Evolutionary conservation across 2,797 vertebrate genomes (phyloP), one percentile per base, ranked within the genome.

Genomic region (Enteromius anoplus): DNA sequence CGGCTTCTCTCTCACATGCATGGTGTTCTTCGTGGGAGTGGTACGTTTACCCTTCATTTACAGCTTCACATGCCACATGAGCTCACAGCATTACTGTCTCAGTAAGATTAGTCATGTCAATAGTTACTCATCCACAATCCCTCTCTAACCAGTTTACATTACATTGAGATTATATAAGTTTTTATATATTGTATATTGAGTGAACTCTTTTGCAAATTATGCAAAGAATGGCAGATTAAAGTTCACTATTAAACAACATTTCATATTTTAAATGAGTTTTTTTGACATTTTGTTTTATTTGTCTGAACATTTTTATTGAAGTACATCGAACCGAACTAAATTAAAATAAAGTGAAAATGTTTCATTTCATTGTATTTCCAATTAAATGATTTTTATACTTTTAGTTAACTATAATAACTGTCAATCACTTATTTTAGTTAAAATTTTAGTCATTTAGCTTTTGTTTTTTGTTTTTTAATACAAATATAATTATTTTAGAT

Each of bases 21-120:
- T 99, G 98, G 96, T 99, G 89, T 99, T 99, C 92, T 99, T 99
- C 86, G 89, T 99, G 76, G 92, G 92, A 62, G 97, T 96, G 95
- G 98, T 99, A 88, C 92, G 94, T 93, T 82, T 32, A 14, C 65
- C 26, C 47, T 1, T 32, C 15, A 10, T 77, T 11, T 37, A 5
- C 40, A 62, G 60, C 26, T 64, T 62, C 6, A 15, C 26, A n/a
- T 47, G 75, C 37, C 11, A 17, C 4, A 15, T 40, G 51, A 7
- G 2, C 2, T 17, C 40, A 47, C 4, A 19, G 8, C 14, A 4
- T 17, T 11, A 11, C 23, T 14, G 55, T 60, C n/a, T 26, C 55
- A 26, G 55, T 5, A 23, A 60, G n/a, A 60, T 11, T 60, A 26
- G 4, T 5, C 23, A n/a, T n/a, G 9, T 1, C 2, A 62, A 15